A percentile compares a stretch with the other conserved stretches of the same genome.
These are phyloP conservation scores for Stictonetta naevosa DNA, from an alignment of 2,113 vertebrate species.

Conservation along the genomic window DNA sequence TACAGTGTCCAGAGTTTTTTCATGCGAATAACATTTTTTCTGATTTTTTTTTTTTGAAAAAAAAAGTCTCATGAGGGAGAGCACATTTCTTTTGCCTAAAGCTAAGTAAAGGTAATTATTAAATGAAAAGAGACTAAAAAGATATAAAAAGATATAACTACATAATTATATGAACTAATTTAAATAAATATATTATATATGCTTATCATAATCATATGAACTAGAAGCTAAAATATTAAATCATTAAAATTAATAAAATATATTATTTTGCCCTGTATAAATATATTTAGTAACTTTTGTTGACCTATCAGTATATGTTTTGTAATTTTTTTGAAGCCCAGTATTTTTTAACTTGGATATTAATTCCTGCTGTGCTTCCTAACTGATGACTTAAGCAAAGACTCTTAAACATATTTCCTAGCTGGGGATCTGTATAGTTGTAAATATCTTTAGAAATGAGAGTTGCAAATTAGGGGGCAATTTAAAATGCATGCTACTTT, in stretches of 20 bases:
- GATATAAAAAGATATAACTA: too few species aligned
- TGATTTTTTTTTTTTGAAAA: neutral
- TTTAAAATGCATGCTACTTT: neutral
- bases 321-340: neutral
- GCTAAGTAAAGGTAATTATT: neutral
- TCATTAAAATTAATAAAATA: neutral
- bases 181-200: too few species aligned
- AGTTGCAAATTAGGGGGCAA: neutral
- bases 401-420: neutral
- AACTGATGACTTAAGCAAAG: neutral
- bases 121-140: neutral
- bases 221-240: neutral
- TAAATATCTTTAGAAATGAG: neutral
- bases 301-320: neutral
- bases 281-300: neutral
- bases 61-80: neutral
- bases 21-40: accelerated
- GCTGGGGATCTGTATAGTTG: neutral
- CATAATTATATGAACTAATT: too few species aligned
- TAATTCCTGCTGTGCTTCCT: neutral
- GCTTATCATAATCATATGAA: neutral
- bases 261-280: neutral
- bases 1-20: accelerated
- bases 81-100: neutral
- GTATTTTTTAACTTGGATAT: neutral